These are phyloP conservation scores for Neoascia interrupta DNA, from an alignment of 2,888 invertebrate species.

Conservation along the genomic window DNA sequence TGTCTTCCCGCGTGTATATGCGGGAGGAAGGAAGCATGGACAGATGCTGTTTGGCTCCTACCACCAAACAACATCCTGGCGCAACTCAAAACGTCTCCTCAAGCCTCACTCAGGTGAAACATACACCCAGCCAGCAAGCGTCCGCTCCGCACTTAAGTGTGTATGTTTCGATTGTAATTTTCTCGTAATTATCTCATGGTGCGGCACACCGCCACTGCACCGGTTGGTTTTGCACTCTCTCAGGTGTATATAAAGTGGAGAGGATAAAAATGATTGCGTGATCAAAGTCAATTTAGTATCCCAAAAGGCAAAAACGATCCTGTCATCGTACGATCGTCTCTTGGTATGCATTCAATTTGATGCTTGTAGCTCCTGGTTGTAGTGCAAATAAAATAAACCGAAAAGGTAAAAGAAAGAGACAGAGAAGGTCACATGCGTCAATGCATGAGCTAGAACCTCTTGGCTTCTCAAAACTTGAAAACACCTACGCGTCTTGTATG, in stretches of 20 bases:
- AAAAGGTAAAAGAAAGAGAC: no score
- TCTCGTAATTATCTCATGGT: slow-evolving; percentile 66
- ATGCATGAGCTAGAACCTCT: no score
- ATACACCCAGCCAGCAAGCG: no score
- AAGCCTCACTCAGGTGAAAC: no score
- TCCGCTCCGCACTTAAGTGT: slow-evolving; percentile 56
- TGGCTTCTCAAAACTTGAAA: no score
- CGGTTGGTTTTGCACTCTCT: slow-evolving; percentile 9
- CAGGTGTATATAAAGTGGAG: slow-evolving; percentile 55
- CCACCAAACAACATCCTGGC: no score
- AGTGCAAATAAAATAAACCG: no score
- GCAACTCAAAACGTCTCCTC: slow-evolving; percentile 15
- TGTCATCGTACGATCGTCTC: slow-evolving; percentile 60
- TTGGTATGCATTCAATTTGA: slow-evolving; percentile 2
- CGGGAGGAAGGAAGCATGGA: slow-evolving; percentile 35
- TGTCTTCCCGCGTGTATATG: not conserved
- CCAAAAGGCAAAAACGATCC: slow-evolving; percentile 68
- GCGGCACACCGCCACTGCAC: slow-evolving; percentile 16
- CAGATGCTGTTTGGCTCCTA: slow-evolving; percentile 37
- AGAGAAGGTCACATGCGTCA: no score
- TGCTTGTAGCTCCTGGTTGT: slow-evolving; percentile 49
- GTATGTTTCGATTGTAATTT: slow-evolving; percentile 67
- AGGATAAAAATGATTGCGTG: slow-evolving; percentile 76
- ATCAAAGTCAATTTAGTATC: slow-evolving; percentile 79
- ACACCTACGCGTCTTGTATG: no score